These are phyloP conservation scores for Chascanopsetta lugubris DNA, from an alignment of 2,113 vertebrate genomes.

Conservation along the genomic window DNA sequence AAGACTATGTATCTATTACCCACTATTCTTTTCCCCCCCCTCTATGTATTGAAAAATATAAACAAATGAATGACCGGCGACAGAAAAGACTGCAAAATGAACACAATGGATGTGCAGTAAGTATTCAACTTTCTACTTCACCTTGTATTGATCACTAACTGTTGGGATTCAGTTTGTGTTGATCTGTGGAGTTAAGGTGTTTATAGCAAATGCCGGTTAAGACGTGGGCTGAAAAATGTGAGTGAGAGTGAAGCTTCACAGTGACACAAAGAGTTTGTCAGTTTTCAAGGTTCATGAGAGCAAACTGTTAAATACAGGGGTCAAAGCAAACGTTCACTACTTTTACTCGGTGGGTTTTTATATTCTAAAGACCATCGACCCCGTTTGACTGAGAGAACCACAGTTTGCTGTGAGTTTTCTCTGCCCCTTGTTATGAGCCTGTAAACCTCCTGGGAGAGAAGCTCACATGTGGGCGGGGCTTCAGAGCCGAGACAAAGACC, in stretches of 20 bases:
- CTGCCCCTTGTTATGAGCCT: constrained; percentile 56
- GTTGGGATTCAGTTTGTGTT: not conserved
- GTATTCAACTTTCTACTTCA: not conserved
- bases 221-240: not conserved
- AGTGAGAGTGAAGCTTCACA: too few relatives aligned
- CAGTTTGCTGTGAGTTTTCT: constrained; percentile 81
- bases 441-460: constrained; percentile 41
- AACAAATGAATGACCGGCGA: too few relatives aligned
- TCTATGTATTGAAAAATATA: too few relatives aligned
- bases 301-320: constrained; percentile 8
- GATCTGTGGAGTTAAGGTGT: not conserved
- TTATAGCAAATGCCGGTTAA: too few relatives aligned
- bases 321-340: constrained; percentile 19
- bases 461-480: constrained; percentile 16
- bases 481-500: constrained; percentile 36
- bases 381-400: constrained; percentile 16
- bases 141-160: not conserved
- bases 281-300: not conserved
- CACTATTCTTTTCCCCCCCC: too few relatives aligned
- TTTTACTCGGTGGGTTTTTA: constrained; percentile 25
- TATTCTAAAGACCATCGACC: not conserved
- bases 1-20: too few relatives aligned
- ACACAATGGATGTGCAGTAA: too few relatives aligned
- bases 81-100: too few relatives aligned
- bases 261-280: not conserved